Percentiles rank a stretch among this genome's conserved stretches.
phyloP scores from a whole-genome alignment of 2,797 vertebrate genomes.

The Scarus forsteni region DNA sequence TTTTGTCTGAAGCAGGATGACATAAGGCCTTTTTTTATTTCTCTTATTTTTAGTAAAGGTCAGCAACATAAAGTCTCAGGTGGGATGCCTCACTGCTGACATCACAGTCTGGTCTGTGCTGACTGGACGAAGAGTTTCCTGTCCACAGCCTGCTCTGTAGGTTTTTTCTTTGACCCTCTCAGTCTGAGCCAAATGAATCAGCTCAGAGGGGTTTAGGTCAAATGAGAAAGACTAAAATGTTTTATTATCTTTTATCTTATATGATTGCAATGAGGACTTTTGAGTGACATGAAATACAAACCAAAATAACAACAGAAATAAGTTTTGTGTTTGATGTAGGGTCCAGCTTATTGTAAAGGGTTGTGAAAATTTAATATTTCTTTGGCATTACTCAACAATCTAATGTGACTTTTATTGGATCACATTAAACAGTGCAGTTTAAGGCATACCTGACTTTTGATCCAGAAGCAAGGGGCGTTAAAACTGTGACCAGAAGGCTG shows the following conservation, averaged over 20 bases:
- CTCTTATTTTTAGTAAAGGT: slow-evolving; percentile 34
- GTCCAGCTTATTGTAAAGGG: no score
- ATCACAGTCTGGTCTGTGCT: slow-evolving; percentile 38
- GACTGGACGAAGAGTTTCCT: slow-evolving; percentile 23
- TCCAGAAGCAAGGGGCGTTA: no score
- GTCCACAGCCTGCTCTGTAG: slow-evolving; percentile 11
- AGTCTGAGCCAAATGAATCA: slow-evolving; percentile 45
- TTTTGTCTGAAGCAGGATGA: slow-evolving; percentile 17
- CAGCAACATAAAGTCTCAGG: slow-evolving; percentile 38
- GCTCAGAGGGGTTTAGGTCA: slow-evolving; percentile 39
- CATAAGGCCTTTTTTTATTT: slow-evolving; percentile 4
- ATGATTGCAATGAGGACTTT: no score
- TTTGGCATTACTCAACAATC: no score
- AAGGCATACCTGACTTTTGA: no score
- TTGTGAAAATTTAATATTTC: no score
- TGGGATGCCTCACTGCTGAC: slow-evolving; percentile 33
- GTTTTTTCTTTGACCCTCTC: slow-evolving; percentile 25
- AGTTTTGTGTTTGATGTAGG: no score
- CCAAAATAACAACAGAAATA: no score
- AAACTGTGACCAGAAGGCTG: no score
- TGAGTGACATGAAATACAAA: no score
- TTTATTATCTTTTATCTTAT: slow-evolving; percentile 9
- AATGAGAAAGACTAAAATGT: slow-evolving; percentile 33
- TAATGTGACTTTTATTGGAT: no score
- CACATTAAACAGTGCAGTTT: no score